Evolutionary conservation across 2,888 invertebrate genomes (phyloP), one percentile per base, ranked within the genome.

Genomic region (Eupelmus urozonus): DNA sequence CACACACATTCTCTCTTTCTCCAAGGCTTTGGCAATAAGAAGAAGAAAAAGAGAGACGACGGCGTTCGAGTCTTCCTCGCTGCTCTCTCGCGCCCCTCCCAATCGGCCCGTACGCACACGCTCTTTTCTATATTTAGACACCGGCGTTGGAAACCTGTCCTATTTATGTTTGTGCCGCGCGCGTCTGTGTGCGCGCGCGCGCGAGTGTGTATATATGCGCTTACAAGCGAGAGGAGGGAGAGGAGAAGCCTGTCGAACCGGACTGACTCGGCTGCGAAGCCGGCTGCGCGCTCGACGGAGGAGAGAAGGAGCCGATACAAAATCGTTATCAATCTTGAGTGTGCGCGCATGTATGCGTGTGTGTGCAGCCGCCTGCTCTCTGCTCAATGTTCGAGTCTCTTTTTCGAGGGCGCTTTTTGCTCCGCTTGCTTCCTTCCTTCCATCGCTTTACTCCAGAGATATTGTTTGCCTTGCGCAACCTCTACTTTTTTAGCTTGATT

Each of bases 71-170:
- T 20, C 18, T 7, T 18, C 18, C 20, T 2, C 18, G 20, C 2
- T 4, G 20, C 4, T 20, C 25, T 51, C 62, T 72, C 13, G 65
- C 76, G 81, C 81, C 81, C 76, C 84, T 80, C 80, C 79, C 81
- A 78, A 16, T 80, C 40, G 27, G 4, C 29, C 7, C 75, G 76
- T 55, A 65, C 63, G 25, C 78, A 80, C 81, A 60, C 82, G 76
- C 80, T 71, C 76, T 80, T 81, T 82, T 83, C 85, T 88, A 88
- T 87, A 86, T 87, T 86, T 88, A 87, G 85, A 84, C 81, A 69
- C 81, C 77, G 83, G 80, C 84, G 34, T 85, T 60, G 84, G 83
- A 86, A 86, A 87, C 86, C 84, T 85, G 85, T 85, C 85, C 84
- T 87, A 86, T 86, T 85, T 86, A 85, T 85, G 85, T 84, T 75